Percentiles rank a stretch among this genome's conserved stretches.
Conservation (phyloP, 1,140 invertebrate genomes). For the Bursaphelenchus mucronatus region DNA sequence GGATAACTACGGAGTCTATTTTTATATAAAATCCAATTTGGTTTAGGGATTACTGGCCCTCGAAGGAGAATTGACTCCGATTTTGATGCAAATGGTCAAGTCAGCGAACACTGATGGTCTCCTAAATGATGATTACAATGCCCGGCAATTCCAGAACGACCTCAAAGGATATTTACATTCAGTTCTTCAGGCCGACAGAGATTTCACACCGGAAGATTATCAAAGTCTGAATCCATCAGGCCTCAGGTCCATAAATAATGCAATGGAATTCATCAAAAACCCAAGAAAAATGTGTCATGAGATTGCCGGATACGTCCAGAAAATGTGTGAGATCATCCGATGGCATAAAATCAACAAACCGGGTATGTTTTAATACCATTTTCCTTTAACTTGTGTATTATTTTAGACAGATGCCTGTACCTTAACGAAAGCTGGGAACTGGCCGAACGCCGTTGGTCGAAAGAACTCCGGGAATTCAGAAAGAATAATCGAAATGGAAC, state of each 20-base stretch:
- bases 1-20: background rate
- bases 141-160: conserved; percentile 68
- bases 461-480: conserved; percentile 96
- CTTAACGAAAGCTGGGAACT: conserved; percentile 98
- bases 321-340: conserved; percentile 57
- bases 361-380: conserved; percentile 13
- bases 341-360: conserved; percentile 52
- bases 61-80: conserved; percentile 95
- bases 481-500: conserved; percentile 61
- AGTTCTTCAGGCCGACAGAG: conserved; percentile 71
- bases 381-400: background rate
- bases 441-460: conserved; percentile 93
- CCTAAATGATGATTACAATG: conserved; percentile 87
- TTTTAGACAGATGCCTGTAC: conserved; percentile 70
- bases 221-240: conserved; percentile 79
- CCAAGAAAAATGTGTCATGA: conserved; percentile 83
- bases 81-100: conserved; percentile 99
- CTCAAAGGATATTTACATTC: conserved; percentile 84
- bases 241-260: conserved; percentile 78
- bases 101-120: conserved; percentile 97
- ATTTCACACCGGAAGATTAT: conserved; percentile 80
- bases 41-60: conserved; percentile 77
- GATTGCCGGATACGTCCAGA: conserved; percentile 56
- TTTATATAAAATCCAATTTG: background rate
- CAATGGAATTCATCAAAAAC: conserved; percentile 91